Conservation (phyloP, 2,113 vertebrate species). For the Ochotona princeps region DNA sequence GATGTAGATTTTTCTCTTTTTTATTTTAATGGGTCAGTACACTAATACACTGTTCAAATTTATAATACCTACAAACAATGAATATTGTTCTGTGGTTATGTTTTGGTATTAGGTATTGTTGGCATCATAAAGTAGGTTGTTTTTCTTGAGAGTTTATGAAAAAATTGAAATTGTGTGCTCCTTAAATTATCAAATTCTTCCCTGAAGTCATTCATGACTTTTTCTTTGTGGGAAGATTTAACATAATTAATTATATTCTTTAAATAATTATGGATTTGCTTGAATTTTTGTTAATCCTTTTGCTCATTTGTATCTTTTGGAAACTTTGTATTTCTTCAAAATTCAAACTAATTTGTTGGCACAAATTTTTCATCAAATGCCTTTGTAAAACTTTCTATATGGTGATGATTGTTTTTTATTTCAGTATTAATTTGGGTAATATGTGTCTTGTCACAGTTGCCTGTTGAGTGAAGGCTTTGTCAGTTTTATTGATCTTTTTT, state of each 20-base stretch:
- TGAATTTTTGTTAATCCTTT: neutral
- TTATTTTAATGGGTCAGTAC: neutral
- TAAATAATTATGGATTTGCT: neutral
- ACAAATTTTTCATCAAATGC: neutral
- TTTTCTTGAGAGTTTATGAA: neutral
- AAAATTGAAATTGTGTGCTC: neutral
- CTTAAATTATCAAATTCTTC: neutral
- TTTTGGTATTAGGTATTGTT: neutral
- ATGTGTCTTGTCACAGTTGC: constrained; percentile 13
- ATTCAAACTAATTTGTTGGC: neutral
- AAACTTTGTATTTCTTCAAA: neutral
- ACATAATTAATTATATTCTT: neutral
- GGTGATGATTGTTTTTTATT: neutral
- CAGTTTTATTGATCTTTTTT: constrained; percentile 48
- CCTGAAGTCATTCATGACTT: neutral
- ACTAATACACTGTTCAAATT: neutral
- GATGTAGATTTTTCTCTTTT: too few species aligned
- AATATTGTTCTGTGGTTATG: neutral
- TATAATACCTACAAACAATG: neutral
- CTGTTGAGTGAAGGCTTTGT: constrained; percentile 26
- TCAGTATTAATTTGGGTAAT: constrained; percentile 40
- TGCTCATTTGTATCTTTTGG: neutral
- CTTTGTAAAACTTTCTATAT: neutral
- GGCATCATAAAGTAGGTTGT: neutral
- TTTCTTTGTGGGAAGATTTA: neutral